phyloP scores from a whole-genome alignment of 2,113 vertebrate species.

The Anarrhichthys ocellatus region DNA sequence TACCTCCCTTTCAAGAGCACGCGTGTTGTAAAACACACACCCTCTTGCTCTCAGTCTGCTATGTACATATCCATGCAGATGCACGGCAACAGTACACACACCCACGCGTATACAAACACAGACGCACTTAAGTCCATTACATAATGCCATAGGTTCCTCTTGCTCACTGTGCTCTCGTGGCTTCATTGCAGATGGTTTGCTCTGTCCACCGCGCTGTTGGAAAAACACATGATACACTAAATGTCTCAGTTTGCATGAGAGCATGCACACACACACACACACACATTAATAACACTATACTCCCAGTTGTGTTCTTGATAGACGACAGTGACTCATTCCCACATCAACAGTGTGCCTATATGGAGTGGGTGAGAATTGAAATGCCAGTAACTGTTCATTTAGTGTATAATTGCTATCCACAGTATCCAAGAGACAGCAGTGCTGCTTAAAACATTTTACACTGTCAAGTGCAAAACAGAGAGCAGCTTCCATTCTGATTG shows the following conservation, averaged over 20 bases:
- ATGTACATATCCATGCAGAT: conserved; percentile 56
- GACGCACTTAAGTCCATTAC: conserved; percentile 62
- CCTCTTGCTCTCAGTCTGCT: conserved; percentile 22
- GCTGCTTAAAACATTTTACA: conserved; percentile 48
- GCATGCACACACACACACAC: not conserved
- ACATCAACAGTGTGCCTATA: conserved; percentile 58
- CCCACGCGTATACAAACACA: conserved; percentile 66
- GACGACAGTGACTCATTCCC: conserved; percentile 70
- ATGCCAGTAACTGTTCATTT: conserved; percentile 67
- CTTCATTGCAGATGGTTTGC: conserved; percentile 24
- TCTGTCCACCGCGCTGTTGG: conserved; percentile 31
- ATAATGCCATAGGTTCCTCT: conserved; percentile 64
- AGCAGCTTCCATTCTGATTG: conserved; percentile 47
- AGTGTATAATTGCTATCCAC: conserved; percentile 57
- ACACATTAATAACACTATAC: conserved; percentile 28
- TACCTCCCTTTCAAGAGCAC: conserved; percentile 46
- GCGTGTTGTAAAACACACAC: conserved; percentile 61
- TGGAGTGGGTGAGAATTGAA: conserved; percentile 68
- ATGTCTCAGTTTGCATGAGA: conserved; percentile 28
- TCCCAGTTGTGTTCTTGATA: conserved; percentile 52
- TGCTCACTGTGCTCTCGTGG: conserved; percentile 13
- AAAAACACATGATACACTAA: conserved; percentile 38
- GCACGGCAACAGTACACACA: conserved; percentile 51
- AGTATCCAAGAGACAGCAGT: conserved; percentile 51
- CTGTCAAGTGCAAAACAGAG: conserved; percentile 32